Conservation (phyloP, 2,888 invertebrate species). For the Oasisia sp. region DNA sequence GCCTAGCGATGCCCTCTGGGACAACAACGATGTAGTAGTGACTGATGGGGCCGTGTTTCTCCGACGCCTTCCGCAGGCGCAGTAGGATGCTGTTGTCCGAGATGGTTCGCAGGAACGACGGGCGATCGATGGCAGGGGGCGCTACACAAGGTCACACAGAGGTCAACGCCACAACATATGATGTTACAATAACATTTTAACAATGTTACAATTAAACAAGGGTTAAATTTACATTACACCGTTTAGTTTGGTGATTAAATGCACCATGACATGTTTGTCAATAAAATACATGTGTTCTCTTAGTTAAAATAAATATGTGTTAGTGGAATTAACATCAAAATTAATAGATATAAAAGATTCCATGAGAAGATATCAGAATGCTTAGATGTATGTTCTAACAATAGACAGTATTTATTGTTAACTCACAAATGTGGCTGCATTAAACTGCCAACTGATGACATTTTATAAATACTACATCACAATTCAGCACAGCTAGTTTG, state of each 20-base stretch:
- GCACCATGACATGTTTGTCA: not conserved
- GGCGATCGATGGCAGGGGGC: slow-evolving; percentile 39
- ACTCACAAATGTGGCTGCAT: not conserved
- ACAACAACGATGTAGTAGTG: slow-evolving; percentile 97
- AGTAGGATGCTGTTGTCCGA: slow-evolving; percentile 44
- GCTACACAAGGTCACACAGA: slow-evolving; percentile 33
- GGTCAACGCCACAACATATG: not conserved
- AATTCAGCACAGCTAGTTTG: not conserved
- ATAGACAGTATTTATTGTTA: not conserved
- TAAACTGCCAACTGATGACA: not conserved
- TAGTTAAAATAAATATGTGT: not conserved
- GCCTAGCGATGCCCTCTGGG: slow-evolving; percentile 73
- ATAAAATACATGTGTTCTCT: not conserved
- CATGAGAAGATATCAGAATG: not conserved
- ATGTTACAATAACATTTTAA: not conserved
- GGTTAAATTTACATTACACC: not conserved
- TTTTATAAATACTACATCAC: not conserved
- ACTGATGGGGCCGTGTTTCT: slow-evolving; percentile 97
- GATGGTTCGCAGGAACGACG: slow-evolving; percentile 31
- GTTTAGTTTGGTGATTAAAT: not conserved
- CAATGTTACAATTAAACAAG: not conserved
- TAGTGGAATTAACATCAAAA: not conserved
- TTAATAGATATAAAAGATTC: not conserved
- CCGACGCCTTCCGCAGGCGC: slow-evolving; percentile 76
- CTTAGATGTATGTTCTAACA: not conserved